Evolutionary conservation across 2,113 vertebrate genomes (phyloP).

Genomic region (Chaetops frenatus): DNA sequence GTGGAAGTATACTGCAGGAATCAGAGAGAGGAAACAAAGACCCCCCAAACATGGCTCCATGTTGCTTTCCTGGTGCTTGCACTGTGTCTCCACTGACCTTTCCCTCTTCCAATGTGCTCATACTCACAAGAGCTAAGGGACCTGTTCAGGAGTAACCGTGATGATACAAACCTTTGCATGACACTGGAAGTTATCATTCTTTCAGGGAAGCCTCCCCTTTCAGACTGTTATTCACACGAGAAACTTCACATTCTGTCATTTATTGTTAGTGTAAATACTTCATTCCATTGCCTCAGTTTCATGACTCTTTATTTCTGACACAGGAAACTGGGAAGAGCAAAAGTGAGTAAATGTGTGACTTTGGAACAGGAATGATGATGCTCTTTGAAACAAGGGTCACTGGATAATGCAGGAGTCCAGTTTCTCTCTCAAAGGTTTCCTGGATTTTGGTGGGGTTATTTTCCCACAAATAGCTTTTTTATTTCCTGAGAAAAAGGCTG

Average conservation of each 20-base stretch:
- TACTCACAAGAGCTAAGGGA: background rate
- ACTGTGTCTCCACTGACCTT: background rate
- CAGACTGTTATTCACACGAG: background rate
- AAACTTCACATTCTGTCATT: background rate
- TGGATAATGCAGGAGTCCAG: background rate
- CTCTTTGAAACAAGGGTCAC: background rate
- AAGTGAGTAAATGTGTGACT: background rate
- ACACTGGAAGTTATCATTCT: background rate
- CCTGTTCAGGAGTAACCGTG: background rate
- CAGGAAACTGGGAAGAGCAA: background rate
- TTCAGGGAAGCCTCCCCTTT: background rate
- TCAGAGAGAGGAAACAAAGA: background rate
- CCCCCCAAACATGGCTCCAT: rapidly evolving
- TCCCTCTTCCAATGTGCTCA: background rate
- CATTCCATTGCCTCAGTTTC: background rate
- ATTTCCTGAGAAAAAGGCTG: background rate
- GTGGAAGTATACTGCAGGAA: rapidly evolving
- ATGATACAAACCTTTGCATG: background rate
- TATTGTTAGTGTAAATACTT: background rate
- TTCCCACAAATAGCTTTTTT: background rate
- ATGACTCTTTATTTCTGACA: background rate
- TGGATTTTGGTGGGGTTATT: background rate
- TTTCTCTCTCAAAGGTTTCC: background rate
- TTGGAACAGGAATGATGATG: background rate
- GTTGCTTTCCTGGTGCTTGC: background rate